Evolutionary conservation across 1,140 invertebrate species (phyloP).

Genomic region (Saccostrea echinata): DNA sequence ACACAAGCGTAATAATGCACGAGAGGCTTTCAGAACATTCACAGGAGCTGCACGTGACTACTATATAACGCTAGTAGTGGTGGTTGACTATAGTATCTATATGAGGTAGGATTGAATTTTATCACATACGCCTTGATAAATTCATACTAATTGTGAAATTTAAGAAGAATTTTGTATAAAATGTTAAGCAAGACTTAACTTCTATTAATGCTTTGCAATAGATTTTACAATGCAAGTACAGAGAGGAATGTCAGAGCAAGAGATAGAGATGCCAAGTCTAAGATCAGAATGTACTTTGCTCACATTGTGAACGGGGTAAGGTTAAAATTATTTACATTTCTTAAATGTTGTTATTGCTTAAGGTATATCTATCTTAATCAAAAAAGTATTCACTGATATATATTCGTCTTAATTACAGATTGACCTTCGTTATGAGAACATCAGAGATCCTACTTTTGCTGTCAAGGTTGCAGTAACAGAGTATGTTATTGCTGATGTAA

Average conservation of each 20-base stretch:
- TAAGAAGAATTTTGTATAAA: background rate
- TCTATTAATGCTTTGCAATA: background rate
- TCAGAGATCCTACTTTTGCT: slow-evolving; percentile 46
- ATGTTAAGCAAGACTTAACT: background rate
- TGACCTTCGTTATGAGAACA: slow-evolving; percentile 54
- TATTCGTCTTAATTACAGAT: slow-evolving; percentile 45
- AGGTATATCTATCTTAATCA: too few relatives aligned
- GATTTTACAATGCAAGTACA: slow-evolving; percentile 55
- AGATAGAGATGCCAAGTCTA: slow-evolving; percentile 58
- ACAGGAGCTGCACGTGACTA: background rate
- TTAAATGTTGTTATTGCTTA: too few relatives aligned
- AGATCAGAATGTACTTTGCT: slow-evolving; percentile 62
- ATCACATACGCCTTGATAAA: background rate
- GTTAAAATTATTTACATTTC: too few relatives aligned
- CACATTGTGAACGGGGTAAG: slow-evolving; percentile 65
- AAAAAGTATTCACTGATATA: background rate
- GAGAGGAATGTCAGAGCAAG: background rate
- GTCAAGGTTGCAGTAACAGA: slow-evolving; percentile 49
- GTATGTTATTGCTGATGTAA: slow-evolving; percentile 60
- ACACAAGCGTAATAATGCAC: background rate
- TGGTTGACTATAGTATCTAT: slow-evolving; percentile 33
- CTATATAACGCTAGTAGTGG: background rate
- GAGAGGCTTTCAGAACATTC: background rate
- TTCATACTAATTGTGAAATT: too few relatives aligned
- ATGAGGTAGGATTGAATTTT: slow-evolving; percentile 24